Evolutionary conservation across 2,888 invertebrate species (phyloP).

Genomic region (Eudasyphora cyanicolor): DNA sequence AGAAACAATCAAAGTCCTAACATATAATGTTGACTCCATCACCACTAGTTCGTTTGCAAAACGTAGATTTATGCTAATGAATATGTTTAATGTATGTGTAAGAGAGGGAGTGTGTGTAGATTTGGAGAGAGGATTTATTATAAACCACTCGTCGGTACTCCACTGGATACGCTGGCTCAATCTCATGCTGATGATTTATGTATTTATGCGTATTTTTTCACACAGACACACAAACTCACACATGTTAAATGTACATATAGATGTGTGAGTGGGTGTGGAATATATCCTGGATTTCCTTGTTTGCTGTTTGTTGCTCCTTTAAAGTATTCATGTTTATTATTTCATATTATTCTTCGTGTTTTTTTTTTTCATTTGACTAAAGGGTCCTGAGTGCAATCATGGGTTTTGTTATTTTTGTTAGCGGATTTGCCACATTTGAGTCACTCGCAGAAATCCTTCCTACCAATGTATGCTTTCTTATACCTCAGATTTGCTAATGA

Average conservation of each 20-base stretch:
- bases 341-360: not conserved
- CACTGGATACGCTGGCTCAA: not conserved
- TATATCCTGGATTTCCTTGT: conserved; percentile 3
- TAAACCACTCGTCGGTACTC: not conserved
- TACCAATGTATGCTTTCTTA: not conserved
- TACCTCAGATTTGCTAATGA: too few species aligned
- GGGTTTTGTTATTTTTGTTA: conserved; percentile 15
- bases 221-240: too few species aligned
- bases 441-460: not conserved
- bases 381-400: conserved; percentile 40
- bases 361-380: conserved; percentile 34
- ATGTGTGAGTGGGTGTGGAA: not conserved
- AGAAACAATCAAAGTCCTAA: conserved; percentile 2
- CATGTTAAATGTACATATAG: too few species aligned
- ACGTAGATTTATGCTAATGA: conserved; percentile 41
- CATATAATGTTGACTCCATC: not conserved
- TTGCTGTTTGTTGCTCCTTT: not conserved
- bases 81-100: conserved; percentile 9
- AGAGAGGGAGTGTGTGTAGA: too few species aligned
- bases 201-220: not conserved
- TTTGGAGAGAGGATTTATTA: too few species aligned
- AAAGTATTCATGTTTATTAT: conserved; percentile 11
- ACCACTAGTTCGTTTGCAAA: not conserved
- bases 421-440: not conserved
- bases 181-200: not conserved